Evolutionary conservation across 2,888 invertebrate genomes (phyloP).

Genomic region (Phalera bucephala): DNA sequence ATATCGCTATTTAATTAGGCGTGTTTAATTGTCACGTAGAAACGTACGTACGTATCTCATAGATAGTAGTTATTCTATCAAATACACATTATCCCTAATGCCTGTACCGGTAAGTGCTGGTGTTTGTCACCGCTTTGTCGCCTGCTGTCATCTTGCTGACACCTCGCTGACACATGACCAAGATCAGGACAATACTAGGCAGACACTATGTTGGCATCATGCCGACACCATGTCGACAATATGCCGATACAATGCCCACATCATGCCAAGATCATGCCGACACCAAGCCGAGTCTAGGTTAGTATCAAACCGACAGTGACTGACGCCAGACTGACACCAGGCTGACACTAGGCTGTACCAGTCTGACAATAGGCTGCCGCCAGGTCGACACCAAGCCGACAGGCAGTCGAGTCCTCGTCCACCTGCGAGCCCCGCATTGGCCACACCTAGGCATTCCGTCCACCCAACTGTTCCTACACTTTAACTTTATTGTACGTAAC

Average conservation of each 20-base stretch:
- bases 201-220: too few species aligned
- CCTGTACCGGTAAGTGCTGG: conserved; percentile 41
- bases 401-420: too few species aligned
- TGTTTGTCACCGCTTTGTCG: conserved; percentile 9
- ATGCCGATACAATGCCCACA: background rate
- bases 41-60: conserved; percentile 60
- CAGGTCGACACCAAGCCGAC: too few species aligned
- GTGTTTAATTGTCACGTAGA: conserved; percentile 60
- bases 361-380: too few species aligned
- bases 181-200: too few species aligned
- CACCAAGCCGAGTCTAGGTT: too few species aligned
- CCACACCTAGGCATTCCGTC: background rate
- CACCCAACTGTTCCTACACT: conserved; percentile 1
- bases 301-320: too few species aligned
- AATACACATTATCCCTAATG: conserved; percentile 38
- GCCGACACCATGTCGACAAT: too few species aligned
- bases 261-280: too few species aligned
- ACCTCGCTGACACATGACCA: too few species aligned
- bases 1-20: conserved; percentile 72
- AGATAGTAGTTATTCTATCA: conserved; percentile 30
- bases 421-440: background rate
- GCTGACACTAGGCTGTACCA: too few species aligned
- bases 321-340: background rate
- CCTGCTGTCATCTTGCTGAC: background rate
- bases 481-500: conserved; percentile 16